Percentiles rank a stretch among this genome's conserved stretches.
Evolutionary conservation across 2,113 vertebrate species (phyloP).

Genomic region (Diadophis punctatus): DNA sequence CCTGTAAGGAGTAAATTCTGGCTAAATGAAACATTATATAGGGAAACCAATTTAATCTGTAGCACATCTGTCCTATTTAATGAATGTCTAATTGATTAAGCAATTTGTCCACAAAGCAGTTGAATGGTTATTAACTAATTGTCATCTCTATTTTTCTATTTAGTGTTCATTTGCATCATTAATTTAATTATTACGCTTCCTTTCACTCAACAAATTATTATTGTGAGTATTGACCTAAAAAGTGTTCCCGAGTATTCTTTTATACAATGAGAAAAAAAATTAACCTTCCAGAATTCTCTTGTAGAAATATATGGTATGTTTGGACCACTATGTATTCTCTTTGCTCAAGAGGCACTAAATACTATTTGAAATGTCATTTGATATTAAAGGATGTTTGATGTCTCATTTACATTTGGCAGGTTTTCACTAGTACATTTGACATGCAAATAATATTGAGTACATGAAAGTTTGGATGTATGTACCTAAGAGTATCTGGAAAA

Average conservation of each 20-base stretch:
- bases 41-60: slow-evolving; percentile 27
- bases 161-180: background rate
- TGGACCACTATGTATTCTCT: background rate
- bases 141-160: background rate
- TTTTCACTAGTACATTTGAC: background rate
- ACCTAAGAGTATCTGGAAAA: background rate
- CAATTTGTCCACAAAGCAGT: background rate
- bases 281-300: background rate
- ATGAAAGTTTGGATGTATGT: background rate
- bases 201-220: background rate
- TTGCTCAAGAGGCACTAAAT: background rate
- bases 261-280: background rate
- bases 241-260: background rate
- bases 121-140: background rate
- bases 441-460: background rate
- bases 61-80: background rate
- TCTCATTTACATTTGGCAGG: background rate
- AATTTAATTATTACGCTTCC: background rate
- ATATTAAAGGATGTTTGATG: background rate
- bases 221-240: background rate
- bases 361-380: background rate
- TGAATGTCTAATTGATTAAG: background rate
- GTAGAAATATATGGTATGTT: background rate
- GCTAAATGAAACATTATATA: slow-evolving; percentile 25
- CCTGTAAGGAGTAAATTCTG: background rate